A percentile compares a stretch with the other conserved stretches of the same genome.
These are phyloP conservation scores for Tholera decimalis DNA, from an alignment of 2,888 invertebrate genomes.

Conservation along the genomic window DNA sequence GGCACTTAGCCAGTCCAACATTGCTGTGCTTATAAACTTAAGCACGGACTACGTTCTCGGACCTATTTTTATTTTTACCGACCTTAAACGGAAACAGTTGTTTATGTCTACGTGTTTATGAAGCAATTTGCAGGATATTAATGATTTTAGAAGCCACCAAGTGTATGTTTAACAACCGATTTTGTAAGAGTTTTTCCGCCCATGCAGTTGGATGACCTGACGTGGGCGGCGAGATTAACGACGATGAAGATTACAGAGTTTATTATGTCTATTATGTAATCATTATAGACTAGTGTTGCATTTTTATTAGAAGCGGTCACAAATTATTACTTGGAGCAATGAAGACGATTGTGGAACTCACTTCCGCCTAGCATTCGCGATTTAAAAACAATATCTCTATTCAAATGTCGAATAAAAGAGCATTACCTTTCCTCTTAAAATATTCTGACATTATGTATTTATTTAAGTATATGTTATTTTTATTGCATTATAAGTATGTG, in stretches of 20 bases:
- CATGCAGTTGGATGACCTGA: slow-evolving; percentile 55
- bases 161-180: slow-evolving; percentile 50
- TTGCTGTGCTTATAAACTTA: slow-evolving; percentile 44
- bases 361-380: too few relatives aligned
- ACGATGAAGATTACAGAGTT: slow-evolving; percentile 24
- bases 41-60: slow-evolving; percentile 2
- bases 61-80: slow-evolving; percentile 49
- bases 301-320: slow-evolving; percentile 7
- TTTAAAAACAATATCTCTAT: too few relatives aligned
- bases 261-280: slow-evolving; percentile 23
- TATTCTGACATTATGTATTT: too few relatives aligned
- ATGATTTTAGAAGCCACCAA: slow-evolving; percentile 38
- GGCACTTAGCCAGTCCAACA: slow-evolving; percentile 59
- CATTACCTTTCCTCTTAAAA: too few relatives aligned
- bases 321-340: background rate
- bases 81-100: slow-evolving; percentile 39
- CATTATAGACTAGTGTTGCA: slow-evolving; percentile 1
- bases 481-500: too few relatives aligned
- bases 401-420: too few relatives aligned
- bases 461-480: too few relatives aligned
- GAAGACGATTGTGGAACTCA: too few relatives aligned
- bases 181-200: slow-evolving; percentile 58
- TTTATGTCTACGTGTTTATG: slow-evolving; percentile 46
- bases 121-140: slow-evolving; percentile 42
- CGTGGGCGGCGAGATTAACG: slow-evolving; percentile 46